Base-by-base conservation (phyloP, 2,888 invertebrate genomes). In the Trichopoda pennipes region DNA sequence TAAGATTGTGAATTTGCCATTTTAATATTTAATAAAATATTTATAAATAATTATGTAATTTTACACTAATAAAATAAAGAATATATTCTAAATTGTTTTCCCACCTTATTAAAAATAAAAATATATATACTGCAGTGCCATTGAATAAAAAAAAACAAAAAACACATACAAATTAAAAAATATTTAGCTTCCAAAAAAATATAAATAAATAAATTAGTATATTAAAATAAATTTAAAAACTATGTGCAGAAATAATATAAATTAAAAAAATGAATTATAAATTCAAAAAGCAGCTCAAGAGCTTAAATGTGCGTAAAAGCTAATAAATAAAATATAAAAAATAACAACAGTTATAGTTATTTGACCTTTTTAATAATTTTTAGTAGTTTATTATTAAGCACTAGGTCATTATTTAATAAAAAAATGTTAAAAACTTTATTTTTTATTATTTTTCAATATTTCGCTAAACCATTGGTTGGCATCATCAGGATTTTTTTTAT, bases 41-140 rank as follows among this genome's bases (percentile, higher is more conserved):
- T 28, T 56, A 49, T 51, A 23, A 69, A 49, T 21, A 66, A 47
- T 17, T 53, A 58, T 60, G 23, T 73, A 60, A 38, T 64, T 61
- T 69, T 53, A 78, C 70, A 77, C 60, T 58, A 69, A 83, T 66
- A 66, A 74, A 80, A 68, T 28, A 80, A 81, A 80, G 70, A 80
- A 81, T 85, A 84, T 85, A 87, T 88, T 88, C 89, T 87, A 89
- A 82, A 89, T 89, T 89, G 87, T 88, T 89, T 89, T 89, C 89
- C 89, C 89, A 89, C 89, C 89, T 89, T 89, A 88, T 86, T 87
- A 88, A 87, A 86, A 86, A 56, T 56, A 38, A 87, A 76, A 80
- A 83, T 17, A 49, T 49, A 84, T 85, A 88, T 87, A 89, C 89
- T 89, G 89, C 89, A 89, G 89, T 89, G 89, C 89, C 89, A 89